Base-by-base conservation (phyloP, 2,888 invertebrate genomes). In the Timema cristinae region DNA sequence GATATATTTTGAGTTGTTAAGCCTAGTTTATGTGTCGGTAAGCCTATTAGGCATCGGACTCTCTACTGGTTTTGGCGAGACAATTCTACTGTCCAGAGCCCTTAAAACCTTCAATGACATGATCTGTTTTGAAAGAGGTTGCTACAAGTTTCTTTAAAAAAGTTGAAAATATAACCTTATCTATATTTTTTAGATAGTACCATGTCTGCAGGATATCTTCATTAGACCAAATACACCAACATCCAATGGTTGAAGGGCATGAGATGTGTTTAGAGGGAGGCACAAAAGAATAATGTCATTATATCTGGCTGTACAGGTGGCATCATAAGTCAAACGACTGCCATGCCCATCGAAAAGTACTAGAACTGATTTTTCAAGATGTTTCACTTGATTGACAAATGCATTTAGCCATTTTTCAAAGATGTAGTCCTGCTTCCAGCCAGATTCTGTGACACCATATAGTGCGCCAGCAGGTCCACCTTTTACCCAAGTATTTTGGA, bases 401-500 rank as follows among this genome's bases (percentile, higher is more conserved):
- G 16, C 63, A 63, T 15, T 63, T 1, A 63, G 32, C 63, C 63
- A 16, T 13, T 63, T 63, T 63, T 63, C 63, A 63, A 63, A 63
- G 11, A 6, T 63, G 16, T 63, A 63, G 7, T 63, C 63, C 13
- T 63, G 63, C 63, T 16, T 63, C 63, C 63, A 63, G 16, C 7
- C 63, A 63, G 63, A 63, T 63, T 63, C 63, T 63, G 63, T 63
- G 16, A 63, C 63, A n/a, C 63, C 63, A 16, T 16, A 63, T n/a
- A 15, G 63, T 16, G 63, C 16, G 2, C 16, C 63, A 9, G 63
- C 8, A 0, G 63, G 63, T 15, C 63, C 63, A 32, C 13, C 13
- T 63, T 63, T 7, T 10, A 63, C 32, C 63, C 63, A 63, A 16
- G 63, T 63, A 15, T 48, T 63, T 63, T 63, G 63, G 2, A 63